Evolutionary conservation across 2,888 invertebrate species (phyloP), one percentile per base, ranked within the genome.

Genomic region (Corbicula japonica): DNA sequence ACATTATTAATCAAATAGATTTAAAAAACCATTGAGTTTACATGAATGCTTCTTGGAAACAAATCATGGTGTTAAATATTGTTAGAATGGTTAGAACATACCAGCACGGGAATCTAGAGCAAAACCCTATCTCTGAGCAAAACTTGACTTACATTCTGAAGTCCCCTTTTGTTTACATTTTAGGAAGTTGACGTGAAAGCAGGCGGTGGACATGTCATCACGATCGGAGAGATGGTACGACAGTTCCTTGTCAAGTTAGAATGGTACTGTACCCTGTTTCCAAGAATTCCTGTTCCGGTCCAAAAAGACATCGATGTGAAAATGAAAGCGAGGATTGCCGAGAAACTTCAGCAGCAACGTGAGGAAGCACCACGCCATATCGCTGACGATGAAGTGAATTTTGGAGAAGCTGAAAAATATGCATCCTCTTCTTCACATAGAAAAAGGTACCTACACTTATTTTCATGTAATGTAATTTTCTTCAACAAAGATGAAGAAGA

Each of bases 181-280:
- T 92, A 96, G 95, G 98, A 98, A 93, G 95, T 99, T 84, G 99
- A 99, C 93, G 98, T 98, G 0, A 97, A 99, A 93, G 99, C 99
- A 21, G 99, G 99, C 18, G 98, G 99, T 52, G 99, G 99, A 15
- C 98, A 98, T 93, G 94, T 95, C 71, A 97, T 98, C 95, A 97
- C 97, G 28, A 97, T 99, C 73, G 99, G 99, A 0, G 97, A 97
- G 87, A 96, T 99, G 94, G 95, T 97, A 21, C 95, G 98, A 50
- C 98, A 98, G 93, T 98, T 98, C 95, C 95, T 99, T 68, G 96
- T 97, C 75, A 98, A 99, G 93, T 95, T 99, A 74, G 99, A 99
- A 93, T 99, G 99, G 99, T 99, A 98, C 94, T 97, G 98, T 50
- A 99, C 99, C 0, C 95, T 99, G 23, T 99, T 99, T 93, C 99